A percentile compares a stretch with the other conserved stretches of the same genome.
phyloP scores from a whole-genome alignment of 2,888 invertebrate genomes.

The Clistopyga incitator region DNA sequence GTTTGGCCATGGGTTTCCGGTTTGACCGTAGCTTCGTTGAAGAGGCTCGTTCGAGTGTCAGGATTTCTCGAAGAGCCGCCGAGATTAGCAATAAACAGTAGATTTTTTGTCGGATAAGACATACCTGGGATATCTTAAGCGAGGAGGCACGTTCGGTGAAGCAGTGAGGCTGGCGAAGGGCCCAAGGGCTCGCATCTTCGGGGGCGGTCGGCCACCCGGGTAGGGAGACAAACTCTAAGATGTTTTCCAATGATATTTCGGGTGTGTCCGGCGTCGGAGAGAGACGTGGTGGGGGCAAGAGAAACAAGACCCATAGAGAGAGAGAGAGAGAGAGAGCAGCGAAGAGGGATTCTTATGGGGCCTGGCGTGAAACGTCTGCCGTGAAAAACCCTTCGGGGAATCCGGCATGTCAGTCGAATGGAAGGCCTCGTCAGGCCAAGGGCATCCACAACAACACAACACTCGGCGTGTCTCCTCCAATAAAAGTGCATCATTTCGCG shows the following conservation, averaged over 20 bases:
- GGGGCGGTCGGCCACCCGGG: slow-evolving; percentile 50
- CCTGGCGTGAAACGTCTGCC: slow-evolving; percentile 56
- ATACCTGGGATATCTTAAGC: slow-evolving; percentile 64
- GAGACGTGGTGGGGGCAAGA: slow-evolving; percentile 68
- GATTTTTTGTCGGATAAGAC: slow-evolving; percentile 70
- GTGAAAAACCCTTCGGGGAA: slow-evolving; percentile 65
- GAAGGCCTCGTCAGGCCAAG: slow-evolving; percentile 70
- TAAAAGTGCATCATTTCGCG: slow-evolving; percentile 14
- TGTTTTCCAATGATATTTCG: slow-evolving; percentile 70
- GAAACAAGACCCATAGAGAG: slow-evolving; percentile 47
- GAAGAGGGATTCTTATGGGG: slow-evolving; percentile 58
- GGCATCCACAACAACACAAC: slow-evolving; percentile 62
- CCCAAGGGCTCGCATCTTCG: slow-evolving; percentile 38
- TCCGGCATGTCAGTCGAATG: slow-evolving; percentile 71
- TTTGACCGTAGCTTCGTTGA: neutral
- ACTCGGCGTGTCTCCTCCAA: slow-evolving; percentile 36
- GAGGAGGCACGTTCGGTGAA: slow-evolving; percentile 14
- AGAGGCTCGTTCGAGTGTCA: neutral
- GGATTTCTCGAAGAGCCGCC: slow-evolving; percentile 6
- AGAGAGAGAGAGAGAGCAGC: too few relatives aligned
- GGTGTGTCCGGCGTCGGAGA: slow-evolving; percentile 69
- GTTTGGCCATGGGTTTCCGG: slow-evolving; percentile 13
- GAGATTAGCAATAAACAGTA: slow-evolving; percentile 68
- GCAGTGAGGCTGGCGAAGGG: neutral
- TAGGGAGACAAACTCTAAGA: slow-evolving; percentile 49